Base-by-base conservation (phyloP, 1,140 invertebrate genomes). In the Pogonomyrmex barbatus region DNA sequence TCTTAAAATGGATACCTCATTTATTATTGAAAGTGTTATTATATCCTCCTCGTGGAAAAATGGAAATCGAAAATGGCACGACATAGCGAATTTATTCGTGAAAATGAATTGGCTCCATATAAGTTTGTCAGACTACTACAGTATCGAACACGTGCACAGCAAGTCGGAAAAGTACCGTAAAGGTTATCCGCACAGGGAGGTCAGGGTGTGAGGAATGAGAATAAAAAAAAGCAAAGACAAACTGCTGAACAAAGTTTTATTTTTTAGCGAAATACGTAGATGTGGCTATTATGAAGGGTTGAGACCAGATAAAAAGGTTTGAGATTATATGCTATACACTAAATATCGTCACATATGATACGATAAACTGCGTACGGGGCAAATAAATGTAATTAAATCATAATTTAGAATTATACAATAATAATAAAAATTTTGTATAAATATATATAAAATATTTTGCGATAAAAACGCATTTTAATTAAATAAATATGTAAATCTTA, bases 91-190 rank as follows among this genome's bases (percentile, higher is more conserved):
- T 77, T 63, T 45, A 77, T 77, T 63, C 58, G 42, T 45, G 39
- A 45, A 63, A 77, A 77, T 62, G 36, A 77, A 77, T 77, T 60
- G 42, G 42, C 42, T 77, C 24, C 42, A 45, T 77, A 77, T 62
- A 77, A 77, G 39, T 77, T 77, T 63, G 58, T 62, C 58, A 58
- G 42, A 45, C 24, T 62, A 77, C 24, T 58, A 63, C 58, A 63
- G 75, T 77, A 77, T 77, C 75, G 58, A 63, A 77, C 70, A 54
- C 56, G 75, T 77, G 75, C 56, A 47, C 75, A 36, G 58, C 56
- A 77, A 77, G 75, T 62, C 42, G 75, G 58, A 63, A 77, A 77
- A 77, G 24, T 77, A 63, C 39, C 58, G 75, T 77, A 77, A 77
- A 77, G 56, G 56, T 77, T 77, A 63, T 77, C 56, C 39, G 58